These are phyloP conservation scores for Metaphire vulgaris DNA, from an alignment of 1,140 invertebrate genomes.

Conservation along the genomic window DNA sequence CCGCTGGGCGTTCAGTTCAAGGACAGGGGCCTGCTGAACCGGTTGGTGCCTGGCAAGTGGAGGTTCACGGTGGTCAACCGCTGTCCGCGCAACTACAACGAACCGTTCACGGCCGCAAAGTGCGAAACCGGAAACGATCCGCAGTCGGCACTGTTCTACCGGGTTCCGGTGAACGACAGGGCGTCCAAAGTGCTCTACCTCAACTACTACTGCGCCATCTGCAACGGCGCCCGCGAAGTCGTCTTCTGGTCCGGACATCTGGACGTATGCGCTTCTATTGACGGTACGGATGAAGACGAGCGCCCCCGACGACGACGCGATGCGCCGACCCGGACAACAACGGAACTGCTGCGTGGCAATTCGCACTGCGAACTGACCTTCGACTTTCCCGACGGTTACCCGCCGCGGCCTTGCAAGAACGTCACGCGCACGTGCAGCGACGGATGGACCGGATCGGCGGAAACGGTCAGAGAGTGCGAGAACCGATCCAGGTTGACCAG, in stretches of 20 bases:
- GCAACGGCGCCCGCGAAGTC: background rate
- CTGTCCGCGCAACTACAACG: conserved; percentile 4
- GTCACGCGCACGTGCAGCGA: background rate
- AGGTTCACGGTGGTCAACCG: background rate
- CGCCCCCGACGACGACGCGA: background rate
- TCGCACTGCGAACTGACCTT: background rate
- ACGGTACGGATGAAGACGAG: no score
- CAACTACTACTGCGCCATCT: conserved; percentile 14
- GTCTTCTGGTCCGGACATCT: background rate
- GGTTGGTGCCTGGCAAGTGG: background rate
- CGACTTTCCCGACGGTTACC: background rate
- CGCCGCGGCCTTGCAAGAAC: background rate
- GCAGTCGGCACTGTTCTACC: background rate
- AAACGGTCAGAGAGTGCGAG: background rate
- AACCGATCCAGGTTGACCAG: conserved; percentile 6
- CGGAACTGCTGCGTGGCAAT: background rate
- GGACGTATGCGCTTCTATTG: background rate
- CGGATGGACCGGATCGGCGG: background rate
- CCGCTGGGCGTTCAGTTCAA: background rate
- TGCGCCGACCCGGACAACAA: background rate
- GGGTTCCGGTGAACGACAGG: background rate
- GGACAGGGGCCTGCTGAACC: background rate
- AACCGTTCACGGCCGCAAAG: background rate
- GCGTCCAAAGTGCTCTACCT: background rate
- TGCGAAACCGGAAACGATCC: background rate